Conservation (phyloP, 1,140 invertebrate genomes). For the Bombus huntii region DNA sequence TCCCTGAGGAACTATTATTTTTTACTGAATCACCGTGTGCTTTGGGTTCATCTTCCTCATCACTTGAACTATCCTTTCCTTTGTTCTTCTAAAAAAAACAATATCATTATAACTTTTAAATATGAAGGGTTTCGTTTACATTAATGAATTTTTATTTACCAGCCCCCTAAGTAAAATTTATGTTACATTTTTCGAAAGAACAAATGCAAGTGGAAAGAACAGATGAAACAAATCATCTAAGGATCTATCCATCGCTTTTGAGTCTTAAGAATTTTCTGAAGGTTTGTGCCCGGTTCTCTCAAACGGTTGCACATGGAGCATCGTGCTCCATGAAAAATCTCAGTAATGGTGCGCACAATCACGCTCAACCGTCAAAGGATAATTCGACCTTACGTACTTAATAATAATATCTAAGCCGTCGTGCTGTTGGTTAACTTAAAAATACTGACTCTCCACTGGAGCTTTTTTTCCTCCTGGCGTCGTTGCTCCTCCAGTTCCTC, state of each 20-base stretch:
- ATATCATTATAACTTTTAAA: slow-evolving; percentile 54
- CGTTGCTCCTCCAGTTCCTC: slow-evolving; percentile 95
- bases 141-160: slow-evolving; percentile 1
- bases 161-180: slow-evolving; percentile 11
- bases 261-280: slow-evolving; percentile 17
- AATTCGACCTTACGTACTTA: slow-evolving; percentile 60
- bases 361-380: slow-evolving; percentile 44
- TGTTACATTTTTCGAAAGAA: neutral
- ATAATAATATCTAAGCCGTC: slow-evolving; percentile 55
- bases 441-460: slow-evolving; percentile 86
- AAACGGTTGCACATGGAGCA: slow-evolving; percentile 6
- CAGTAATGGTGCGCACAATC: neutral
- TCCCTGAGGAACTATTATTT: slow-evolving; percentile 83
- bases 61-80: slow-evolving; percentile 83
- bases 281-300: neutral
- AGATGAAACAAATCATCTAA: neutral
- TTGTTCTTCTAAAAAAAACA: slow-evolving; percentile 82
- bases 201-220: neutral
- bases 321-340: slow-evolving; percentile 5
- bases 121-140: neutral
- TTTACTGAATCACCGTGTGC: slow-evolving; percentile 72
- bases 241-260: slow-evolving; percentile 4
- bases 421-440: slow-evolving; percentile 71
- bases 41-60: slow-evolving; percentile 82
- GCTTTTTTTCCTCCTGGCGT: slow-evolving; percentile 88